phyloP scores from a whole-genome alignment of 2,888 invertebrate species.

The Dryococelus australis region DNA sequence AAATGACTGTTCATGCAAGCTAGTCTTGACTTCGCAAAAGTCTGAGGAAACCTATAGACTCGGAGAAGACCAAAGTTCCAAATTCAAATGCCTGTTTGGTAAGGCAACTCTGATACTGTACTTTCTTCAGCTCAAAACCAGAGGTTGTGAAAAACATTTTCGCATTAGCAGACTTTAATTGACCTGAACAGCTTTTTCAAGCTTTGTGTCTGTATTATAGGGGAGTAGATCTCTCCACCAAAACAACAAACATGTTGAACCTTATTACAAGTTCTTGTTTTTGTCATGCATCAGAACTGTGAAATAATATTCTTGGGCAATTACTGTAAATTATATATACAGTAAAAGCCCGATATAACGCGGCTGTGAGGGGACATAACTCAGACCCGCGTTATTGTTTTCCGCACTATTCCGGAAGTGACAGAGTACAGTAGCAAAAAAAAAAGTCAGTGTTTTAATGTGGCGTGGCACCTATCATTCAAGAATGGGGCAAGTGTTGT shows the following conservation, averaged over 20 bases:
- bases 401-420: too few species aligned
- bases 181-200: not conserved
- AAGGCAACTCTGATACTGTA: not conserved
- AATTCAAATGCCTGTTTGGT: not conserved
- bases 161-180: not conserved
- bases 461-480: too few species aligned
- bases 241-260: not conserved
- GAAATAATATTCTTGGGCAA: not conserved
- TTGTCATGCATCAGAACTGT: not conserved
- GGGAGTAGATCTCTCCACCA: not conserved
- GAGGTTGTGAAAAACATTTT: not conserved
- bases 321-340: too few species aligned
- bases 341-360: too few species aligned
- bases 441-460: too few species aligned
- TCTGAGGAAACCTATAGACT: not conserved
- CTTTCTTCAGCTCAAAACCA: not conserved
- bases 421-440: too few species aligned
- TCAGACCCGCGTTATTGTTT: too few species aligned
- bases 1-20: not conserved
- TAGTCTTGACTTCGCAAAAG: not conserved
- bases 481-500: too few species aligned
- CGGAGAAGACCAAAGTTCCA: not conserved
- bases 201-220: not conserved
- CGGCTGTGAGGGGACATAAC: too few species aligned
- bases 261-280: not conserved